Percentiles rank a stretch among this genome's conserved stretches.
These are phyloP conservation scores for Proteles cristata DNA, from an alignment of 2,113 vertebrate genomes.

Conservation along the genomic window DNA sequence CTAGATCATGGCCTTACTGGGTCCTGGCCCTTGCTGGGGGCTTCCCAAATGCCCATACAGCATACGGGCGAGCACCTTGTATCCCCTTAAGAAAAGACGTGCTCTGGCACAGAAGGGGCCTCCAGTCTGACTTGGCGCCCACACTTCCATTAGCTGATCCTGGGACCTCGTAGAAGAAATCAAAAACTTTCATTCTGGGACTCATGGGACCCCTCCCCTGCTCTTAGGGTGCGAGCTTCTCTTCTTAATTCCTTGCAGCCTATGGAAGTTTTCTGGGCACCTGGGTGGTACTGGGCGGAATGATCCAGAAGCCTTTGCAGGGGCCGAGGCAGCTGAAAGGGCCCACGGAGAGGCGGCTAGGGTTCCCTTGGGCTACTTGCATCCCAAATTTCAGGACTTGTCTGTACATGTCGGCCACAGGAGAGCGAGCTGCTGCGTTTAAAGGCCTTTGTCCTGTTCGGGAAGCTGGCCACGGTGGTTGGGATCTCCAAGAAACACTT, in stretches of 20 bases:
- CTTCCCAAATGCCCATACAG: rapidly evolving
- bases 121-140: rapidly evolving
- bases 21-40: background rate
- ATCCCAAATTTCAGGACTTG: rapidly evolving
- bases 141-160: rapidly evolving
- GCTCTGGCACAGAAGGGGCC: rapidly evolving
- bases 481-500: constrained; percentile 63
- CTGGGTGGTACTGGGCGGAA: rapidly evolving
- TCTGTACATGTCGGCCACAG: background rate
- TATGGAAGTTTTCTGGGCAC: rapidly evolving
- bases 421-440: constrained; percentile 56
- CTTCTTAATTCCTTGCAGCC: background rate
- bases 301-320: background rate
- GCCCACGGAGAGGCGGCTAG: rapidly evolving
- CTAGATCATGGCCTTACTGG: rapidly evolving
- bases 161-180: background rate
- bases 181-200: too few relatives aligned
- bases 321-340: rapidly evolving
- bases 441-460: constrained; percentile 60
- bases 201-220: background rate
- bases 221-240: background rate
- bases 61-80: rapidly evolving
- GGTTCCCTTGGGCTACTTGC: rapidly evolving
- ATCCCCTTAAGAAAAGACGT: background rate
- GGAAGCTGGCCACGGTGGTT: constrained; percentile 63